A percentile compares a stretch with the other conserved stretches of the same genome.
Conservation (phyloP, 2,113 vertebrate species). For the Ciconia maguari region DNA sequence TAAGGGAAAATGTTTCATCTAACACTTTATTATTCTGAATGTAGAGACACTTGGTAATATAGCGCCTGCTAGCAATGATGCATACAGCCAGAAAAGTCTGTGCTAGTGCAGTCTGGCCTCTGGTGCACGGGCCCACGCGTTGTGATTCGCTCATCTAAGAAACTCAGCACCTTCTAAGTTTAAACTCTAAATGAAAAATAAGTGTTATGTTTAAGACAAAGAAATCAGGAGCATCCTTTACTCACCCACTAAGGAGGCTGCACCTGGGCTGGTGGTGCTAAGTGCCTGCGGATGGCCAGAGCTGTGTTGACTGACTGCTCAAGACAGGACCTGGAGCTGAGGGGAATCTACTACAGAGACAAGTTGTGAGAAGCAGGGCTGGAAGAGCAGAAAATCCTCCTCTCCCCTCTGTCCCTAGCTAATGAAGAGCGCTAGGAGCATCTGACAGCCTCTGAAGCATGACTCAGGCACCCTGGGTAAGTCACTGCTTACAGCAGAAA, state of each 20-base stretch:
- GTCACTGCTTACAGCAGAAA: not conserved
- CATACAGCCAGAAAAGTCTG: not conserved
- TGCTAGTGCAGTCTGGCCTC: not conserved
- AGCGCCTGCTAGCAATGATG: not conserved
- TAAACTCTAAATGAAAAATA: not conserved
- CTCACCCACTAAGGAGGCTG: not conserved
- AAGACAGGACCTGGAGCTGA: not conserved
- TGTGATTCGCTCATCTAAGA: not conserved
- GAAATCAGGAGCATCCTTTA: not conserved
- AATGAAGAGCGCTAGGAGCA: not conserved
- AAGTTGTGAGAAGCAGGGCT: not conserved
- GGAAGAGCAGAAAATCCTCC: not conserved
- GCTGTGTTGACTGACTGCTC: not conserved
- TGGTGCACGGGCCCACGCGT: accelerated
- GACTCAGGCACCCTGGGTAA: not conserved
- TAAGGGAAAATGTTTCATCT: not conserved
- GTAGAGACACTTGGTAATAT: not conserved
- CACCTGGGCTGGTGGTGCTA: accelerated
- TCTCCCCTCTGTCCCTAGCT: not conserved
- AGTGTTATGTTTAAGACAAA: not conserved
- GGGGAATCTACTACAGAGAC: not conserved
- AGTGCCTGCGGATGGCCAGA: not conserved
- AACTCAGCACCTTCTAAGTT: not conserved
- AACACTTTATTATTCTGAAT: not conserved
- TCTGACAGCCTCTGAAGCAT: not conserved